Evolutionary conservation across 2,888 invertebrate genomes (phyloP), one percentile per base, ranked within the genome.

Genomic region (Eueremaeus valkanovi): DNA sequence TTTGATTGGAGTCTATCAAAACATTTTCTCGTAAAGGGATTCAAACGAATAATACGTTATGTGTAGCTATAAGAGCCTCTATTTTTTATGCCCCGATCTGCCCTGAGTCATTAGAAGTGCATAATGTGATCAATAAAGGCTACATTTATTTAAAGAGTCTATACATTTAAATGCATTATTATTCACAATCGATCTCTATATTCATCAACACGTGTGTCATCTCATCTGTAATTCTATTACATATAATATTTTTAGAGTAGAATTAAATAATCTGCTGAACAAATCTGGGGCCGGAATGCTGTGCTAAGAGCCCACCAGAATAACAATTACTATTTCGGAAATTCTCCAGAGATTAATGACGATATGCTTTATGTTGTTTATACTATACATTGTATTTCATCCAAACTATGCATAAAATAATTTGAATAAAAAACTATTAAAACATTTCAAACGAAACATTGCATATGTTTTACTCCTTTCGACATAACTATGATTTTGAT

Each of bases 181-280:
- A 24, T 40, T 36, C 3, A 40, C 13, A 36, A 66, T 66, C 66
- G 33, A 66, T 66, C 21, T 40, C 40, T 8, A 16, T 66, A 66
- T 66, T 66, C 21, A 40, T 66, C 66, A 66, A 66, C 36, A 66
- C 40, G 40, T 66, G 40, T 66, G 66, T 36, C 66, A 66, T 21
- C 3, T 66, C 24, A 40, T 21, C 21, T 66, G 66, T n/a, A 36
- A 66, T 36, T 66, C 24, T 11, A 36, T 11, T 45, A 45, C 16
- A 45, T 45, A n/a, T n/a, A n/a, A n/a, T n/a, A 45, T 45, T 45
- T 45, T 11, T 45, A 45, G 45, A 45, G 16, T 11, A 16, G 16
- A 36, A 8, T 45, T 45, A 16, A 11, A 45, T 13, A 45, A 45
- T 45, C 45, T 45, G 45, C 18, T 45, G 45, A 3, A 45, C n/a